Percentiles rank a stretch among this genome's conserved stretches.
Evolutionary conservation across 2,797 vertebrate species (phyloP).

Genomic region (Garrulus glandarius): DNA sequence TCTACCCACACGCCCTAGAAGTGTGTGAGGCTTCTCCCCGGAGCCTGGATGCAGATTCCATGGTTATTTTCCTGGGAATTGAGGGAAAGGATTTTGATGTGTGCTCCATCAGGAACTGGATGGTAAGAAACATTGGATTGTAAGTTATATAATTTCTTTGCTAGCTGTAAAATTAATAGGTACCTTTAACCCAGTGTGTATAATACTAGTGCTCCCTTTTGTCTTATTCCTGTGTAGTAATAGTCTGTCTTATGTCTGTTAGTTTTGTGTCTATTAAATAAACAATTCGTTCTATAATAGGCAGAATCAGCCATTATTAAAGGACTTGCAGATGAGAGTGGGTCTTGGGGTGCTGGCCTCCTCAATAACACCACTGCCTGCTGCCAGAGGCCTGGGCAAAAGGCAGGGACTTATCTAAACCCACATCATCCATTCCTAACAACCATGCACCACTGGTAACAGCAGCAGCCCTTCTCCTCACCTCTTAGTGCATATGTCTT

Average conservation of each 20-base stretch:
- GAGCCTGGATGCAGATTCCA: neutral
- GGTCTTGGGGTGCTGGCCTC: neutral
- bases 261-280: neutral
- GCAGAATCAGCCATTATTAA: neutral
- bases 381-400: neutral
- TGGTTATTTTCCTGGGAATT: neutral
- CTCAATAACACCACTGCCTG: rapidly evolving
- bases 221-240: neutral
- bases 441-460: neutral
- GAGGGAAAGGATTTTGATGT: neutral
- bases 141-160: neutral
- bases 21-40: rapidly evolving
- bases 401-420: neutral
- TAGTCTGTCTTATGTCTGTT: neutral
- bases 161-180: neutral
- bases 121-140: neutral
- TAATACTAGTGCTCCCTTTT: neutral
- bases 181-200: neutral
- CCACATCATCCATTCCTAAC: neutral
- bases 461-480: neutral
- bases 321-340: neutral
- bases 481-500: neutral
- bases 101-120: neutral
- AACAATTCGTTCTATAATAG: neutral
- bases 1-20: neutral